phyloP scores from a whole-genome alignment of 2,888 invertebrate genomes.

The Bruchidius siliquastri region DNA sequence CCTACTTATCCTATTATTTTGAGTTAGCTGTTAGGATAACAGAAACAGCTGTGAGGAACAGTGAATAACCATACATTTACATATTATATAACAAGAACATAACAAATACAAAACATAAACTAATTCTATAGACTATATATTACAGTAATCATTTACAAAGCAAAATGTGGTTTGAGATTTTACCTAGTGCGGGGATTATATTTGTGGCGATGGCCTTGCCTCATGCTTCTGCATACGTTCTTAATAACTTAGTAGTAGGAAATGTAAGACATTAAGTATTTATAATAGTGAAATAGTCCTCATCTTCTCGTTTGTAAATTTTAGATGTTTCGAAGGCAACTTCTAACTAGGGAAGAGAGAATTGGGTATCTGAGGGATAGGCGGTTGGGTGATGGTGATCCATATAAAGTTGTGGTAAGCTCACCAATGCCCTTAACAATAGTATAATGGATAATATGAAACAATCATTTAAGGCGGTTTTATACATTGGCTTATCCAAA shows the following conservation, averaged over 20 bases:
- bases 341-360: constrained; percentile 53
- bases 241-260: constrained; percentile 57
- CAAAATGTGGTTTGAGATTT: constrained; percentile 70
- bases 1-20: no score
- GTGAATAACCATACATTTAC: no score
- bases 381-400: constrained; percentile 54
- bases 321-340: constrained; percentile 50
- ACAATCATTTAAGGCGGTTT: no score
- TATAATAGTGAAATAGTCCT: constrained; percentile 16
- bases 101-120: no score
- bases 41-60: no score
- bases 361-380: constrained; percentile 58
- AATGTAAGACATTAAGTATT: constrained; percentile 43
- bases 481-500: no score
- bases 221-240: constrained; percentile 57
- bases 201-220: constrained; percentile 58
- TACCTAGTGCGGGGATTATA: constrained; percentile 61
- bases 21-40: no score
- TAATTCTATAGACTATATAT: no score
- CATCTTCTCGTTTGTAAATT: background rate
- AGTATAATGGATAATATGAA: no score
- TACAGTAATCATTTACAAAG: background rate
- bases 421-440: no score
- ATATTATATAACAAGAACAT: no score
- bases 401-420: constrained; percentile 53